Evolutionary conservation across 2,888 invertebrate genomes (phyloP), one percentile per base, ranked within the genome.

Genomic region (Branchinecta sandiegonensis): DNA sequence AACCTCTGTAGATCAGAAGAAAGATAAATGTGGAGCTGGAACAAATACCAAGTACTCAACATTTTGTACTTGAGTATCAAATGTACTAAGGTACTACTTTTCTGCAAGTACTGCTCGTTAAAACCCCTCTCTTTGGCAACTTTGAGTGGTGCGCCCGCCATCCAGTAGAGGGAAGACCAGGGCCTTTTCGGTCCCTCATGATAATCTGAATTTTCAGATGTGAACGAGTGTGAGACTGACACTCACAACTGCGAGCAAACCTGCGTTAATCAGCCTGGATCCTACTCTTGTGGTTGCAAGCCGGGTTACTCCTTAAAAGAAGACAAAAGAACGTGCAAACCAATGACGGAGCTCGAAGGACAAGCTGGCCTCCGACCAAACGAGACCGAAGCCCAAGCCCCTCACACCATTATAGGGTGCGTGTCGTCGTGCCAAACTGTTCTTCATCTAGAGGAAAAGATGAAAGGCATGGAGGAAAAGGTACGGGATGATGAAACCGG

Each of bases 201-300:
- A 23, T 23, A 23, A 23, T 37, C 37, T 5, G 37, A 37, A 37
- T 37, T 37, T 56, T 8, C 73, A 76, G 78, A 78, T 71, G 72
- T 76, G 46, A 73, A 76, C 71, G 76, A 77, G 67, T 78, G 78
- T 71, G 68, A 68, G 0, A 69, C 68, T 7, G 72, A 81, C 72
- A 84, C 84, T 71, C 84, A 84, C 1, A 84, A 83, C 13, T 87
- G 87, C 74, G 81, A 83, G 70, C 84, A 86, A 71, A 78, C 77
- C 14, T 87, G 87, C 73, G 77, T 83, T 69, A 86, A 86, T 75
- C 82, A 81, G 72, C 79, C 80, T 4, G 85, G 84, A 4, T 80
- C 81, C 46, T 82, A 80, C 76, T 80, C 80, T 73, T 87, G 87
- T 77, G 79, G 79, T 70, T 87, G 87, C 74, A 73, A 77, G 3